Percentiles rank a stretch among this genome's conserved stretches.
These are phyloP conservation scores for Bufo gargarizans DNA, from an alignment of 2,113 vertebrate genomes.

Conservation along the genomic window DNA sequence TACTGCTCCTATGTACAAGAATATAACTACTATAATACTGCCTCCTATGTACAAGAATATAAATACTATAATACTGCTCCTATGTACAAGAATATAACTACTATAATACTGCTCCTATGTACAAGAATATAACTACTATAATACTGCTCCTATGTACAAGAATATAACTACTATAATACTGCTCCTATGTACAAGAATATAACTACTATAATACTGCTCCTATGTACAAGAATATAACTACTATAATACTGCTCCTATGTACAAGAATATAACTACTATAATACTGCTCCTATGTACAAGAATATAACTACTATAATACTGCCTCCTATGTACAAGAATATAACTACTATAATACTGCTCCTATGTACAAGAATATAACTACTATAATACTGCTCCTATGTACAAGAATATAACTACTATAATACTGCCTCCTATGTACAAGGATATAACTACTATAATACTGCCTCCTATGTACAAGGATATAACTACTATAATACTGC, in stretches of 20 bases:
- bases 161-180: constrained; percentile 5
- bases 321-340: background rate
- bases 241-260: no score
- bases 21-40: background rate
- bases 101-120: background rate
- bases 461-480: no score
- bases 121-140: constrained; percentile 4
- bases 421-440: background rate
- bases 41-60: no score
- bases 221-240: no score
- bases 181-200: background rate
- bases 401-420: constrained; percentile 4
- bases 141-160: background rate
- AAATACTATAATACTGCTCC: no score
- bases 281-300: no score
- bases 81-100: no score
- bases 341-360: background rate
- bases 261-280: no score
- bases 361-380: background rate
- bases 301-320: background rate
- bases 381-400: background rate
- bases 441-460: no score
- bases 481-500: no score
- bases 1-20: background rate
- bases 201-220: no score